Evolutionary conservation across 1,140 invertebrate species (phyloP), one percentile per base, ranked within the genome.

Genomic region (Littorina saxatilis): DNA sequence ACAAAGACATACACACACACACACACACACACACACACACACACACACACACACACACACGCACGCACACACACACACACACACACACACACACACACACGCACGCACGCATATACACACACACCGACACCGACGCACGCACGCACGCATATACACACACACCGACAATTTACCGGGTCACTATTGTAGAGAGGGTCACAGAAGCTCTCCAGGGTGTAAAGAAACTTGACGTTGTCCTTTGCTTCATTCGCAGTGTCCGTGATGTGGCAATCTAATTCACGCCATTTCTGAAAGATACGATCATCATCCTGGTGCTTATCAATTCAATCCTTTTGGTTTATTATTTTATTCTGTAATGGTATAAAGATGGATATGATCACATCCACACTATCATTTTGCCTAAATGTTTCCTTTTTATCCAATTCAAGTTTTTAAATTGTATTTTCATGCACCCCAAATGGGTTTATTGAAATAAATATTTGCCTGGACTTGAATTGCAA

Each of bases 111-210:
- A 35, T n/a, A 66, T n/a, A 35, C n/a, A 29, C 43, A 47, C 43
- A 47, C 43, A 47, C 43, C 43, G 17, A 15, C 11, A n/a, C 61
- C 11, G 0, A 66, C n/a, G n/a, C 15, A 35, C 61, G 27, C 32
- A 66, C 32, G 61, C 32, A 66, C 15, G 43, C 7, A 47, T 17
- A 47, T 17, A 50, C 43, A 52, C 39, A 73, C 27, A 39, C 23
- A 88, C 90, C 86, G n/a, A n/a, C n/a, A n/a, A n/a, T n/a, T n/a
- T 87, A 97, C 96, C 27, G 98, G 97, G 93, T 98, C 96, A 88
- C 98, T 96, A 35, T 98, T 93, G 91, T 99, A 99, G 3, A 99
- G 93, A 15, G 97, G 97, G 89, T 98, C 97, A 88, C 97, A 98
- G 88, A 97, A 97, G 86, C 97, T 96, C 91, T 99, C 98, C 93